Percentiles rank a stretch among this genome's conserved stretches.
These are phyloP conservation scores for Gnathonemus echidnorhynchus DNA, from an alignment of 2,113 vertebrate species.

Conservation along the genomic window DNA sequence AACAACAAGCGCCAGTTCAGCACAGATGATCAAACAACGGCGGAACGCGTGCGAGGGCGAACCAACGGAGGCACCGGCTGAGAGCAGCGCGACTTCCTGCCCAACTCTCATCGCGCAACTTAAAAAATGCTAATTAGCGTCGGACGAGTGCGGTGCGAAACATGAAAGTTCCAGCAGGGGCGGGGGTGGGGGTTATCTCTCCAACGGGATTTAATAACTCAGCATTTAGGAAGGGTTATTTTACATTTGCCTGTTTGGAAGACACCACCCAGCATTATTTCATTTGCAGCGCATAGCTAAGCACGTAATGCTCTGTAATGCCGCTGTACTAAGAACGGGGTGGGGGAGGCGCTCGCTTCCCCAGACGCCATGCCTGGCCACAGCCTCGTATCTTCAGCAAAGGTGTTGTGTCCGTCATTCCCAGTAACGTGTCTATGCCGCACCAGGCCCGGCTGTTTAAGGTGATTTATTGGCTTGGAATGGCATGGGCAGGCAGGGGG, in stretches of 20 bases:
- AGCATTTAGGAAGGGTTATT: slow-evolving; percentile 43
- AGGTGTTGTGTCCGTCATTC: too few relatives aligned
- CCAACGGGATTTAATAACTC: slow-evolving; percentile 49
- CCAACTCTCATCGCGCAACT: neutral
- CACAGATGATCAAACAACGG: neutral
- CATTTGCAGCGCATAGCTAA: slow-evolving; percentile 48
- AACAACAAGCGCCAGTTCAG: neutral
- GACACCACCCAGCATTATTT: slow-evolving; percentile 44
- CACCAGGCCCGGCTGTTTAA: neutral
- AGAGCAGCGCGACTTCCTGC: neutral
- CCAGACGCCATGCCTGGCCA: slow-evolving; percentile 3
- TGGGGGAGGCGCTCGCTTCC: neutral
- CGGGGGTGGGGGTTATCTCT: slow-evolving; percentile 28
- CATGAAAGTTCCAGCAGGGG: slow-evolving; percentile 10
- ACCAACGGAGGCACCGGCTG: neutral
- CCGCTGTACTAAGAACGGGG: neutral
- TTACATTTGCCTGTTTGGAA: slow-evolving; percentile 37
- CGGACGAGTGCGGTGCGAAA: slow-evolving; percentile 19
- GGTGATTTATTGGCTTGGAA: slow-evolving; percentile 13
- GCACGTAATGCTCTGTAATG: slow-evolving; percentile 57
- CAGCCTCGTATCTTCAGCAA: neutral
- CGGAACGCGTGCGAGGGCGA: neutral
- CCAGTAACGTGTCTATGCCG: neutral
- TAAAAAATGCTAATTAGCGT: slow-evolving; percentile 7
- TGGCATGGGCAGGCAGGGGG: neutral